Base-by-base conservation (phyloP, 2,888 invertebrate species). In the Drosophila aldrichi region DNA sequence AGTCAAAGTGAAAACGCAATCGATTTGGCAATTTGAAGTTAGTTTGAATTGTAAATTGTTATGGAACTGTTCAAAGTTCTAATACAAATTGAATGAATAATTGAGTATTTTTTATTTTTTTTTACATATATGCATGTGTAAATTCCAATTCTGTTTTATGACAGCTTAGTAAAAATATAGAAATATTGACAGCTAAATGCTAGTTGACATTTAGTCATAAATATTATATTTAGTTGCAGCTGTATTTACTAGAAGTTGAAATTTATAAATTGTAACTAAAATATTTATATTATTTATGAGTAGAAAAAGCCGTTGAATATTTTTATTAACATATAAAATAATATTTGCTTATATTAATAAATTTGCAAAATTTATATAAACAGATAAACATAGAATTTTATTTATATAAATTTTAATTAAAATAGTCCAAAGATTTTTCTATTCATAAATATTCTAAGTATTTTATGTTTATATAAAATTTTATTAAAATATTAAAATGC, bases 1-100 rank as follows among this genome's bases (percentile, higher is more conserved):
- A 70, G 60, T 77, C 78, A 66, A 41, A 55, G 34, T 70, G 74
- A 54, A 78, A 74, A 78, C 71, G 78, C 79, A 77, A 74, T 78
- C 74, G 78, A 63, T 77, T 66, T 54, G 48, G 36, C 73, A 72
- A 67, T 72, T 73, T 48, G 40, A 43, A 43, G 9, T 48, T 56
- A 52, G 67, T 77, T 69, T 32, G 44, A 73, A 73, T 66, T 65
- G 65, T 46, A 74, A 70, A 73, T 72, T 64, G 54, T 55, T 58
- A 43, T 25, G 55, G 22, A 61, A 65, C 55, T 62, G 46, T 44
- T 48, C n/a, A 49, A n/a, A 54, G 52, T 54, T 63, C 55, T 40
- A 20, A 20, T 20, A 38, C 22, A 34, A 25, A 9, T 48, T 38
- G 8, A 54, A 49, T 49, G 22, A 32, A 62, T 22, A 44, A 43